These are phyloP conservation scores for Listronotus oregonensis DNA, from an alignment of 1,140 invertebrate species.

Conservation along the genomic window DNA sequence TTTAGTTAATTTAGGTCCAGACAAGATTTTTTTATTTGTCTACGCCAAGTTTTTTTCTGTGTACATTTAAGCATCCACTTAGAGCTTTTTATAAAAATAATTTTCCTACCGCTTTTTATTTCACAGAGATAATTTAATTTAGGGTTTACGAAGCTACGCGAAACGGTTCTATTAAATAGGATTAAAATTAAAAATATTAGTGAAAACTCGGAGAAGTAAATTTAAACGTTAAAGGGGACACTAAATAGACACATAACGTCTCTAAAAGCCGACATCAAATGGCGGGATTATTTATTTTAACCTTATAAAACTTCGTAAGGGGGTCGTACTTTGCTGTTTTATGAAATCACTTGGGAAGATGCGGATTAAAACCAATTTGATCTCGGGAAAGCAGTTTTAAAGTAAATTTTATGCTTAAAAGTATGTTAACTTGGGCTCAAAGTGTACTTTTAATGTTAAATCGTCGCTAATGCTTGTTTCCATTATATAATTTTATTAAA, in stretches of 20 bases:
- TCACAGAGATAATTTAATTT: constrained; percentile 5
- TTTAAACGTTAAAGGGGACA: constrained; percentile 34
- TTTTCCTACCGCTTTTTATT: constrained; percentile 11
- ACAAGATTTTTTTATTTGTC: too few species aligned
- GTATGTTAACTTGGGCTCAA: constrained; percentile 44
- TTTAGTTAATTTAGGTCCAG: too few species aligned
- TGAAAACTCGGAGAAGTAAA: constrained; percentile 23
- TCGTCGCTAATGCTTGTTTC: constrained; percentile 39
- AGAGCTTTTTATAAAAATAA: background rate
- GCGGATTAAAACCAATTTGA: constrained; percentile 49
- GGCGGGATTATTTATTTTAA: constrained; percentile 47
- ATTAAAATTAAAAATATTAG: constrained; percentile 20
- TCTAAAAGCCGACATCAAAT: constrained; percentile 44
- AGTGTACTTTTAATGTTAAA: constrained; percentile 44
- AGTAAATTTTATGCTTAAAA: constrained; percentile 32
- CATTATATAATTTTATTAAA: constrained; percentile 15
- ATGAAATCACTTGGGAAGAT: constrained; percentile 43
- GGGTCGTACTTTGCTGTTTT: constrained; percentile 42
- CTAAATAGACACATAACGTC: constrained; percentile 36
- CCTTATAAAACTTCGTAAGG: constrained; percentile 44
- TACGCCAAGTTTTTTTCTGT: too few species aligned
- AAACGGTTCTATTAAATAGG: constrained; percentile 11
- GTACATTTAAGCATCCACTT: too few species aligned
- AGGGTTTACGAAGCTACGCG: constrained; percentile 10
- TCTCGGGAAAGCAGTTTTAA: constrained; percentile 44